Evolutionary conservation across 2,113 vertebrate species (phyloP), one percentile per base, ranked within the genome.

Genomic region (Sinocyclocheilus rhinocerous): DNA sequence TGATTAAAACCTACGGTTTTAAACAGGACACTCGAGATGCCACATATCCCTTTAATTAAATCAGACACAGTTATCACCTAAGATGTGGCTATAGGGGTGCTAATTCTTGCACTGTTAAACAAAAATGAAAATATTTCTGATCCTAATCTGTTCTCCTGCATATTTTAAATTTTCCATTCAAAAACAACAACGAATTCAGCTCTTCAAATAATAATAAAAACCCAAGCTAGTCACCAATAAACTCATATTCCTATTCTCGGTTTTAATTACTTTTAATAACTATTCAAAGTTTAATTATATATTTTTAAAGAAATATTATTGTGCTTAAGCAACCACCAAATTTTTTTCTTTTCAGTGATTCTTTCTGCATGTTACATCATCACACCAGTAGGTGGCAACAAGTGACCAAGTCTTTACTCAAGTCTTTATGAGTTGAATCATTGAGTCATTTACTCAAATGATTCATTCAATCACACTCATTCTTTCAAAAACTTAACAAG

Each of bases 41-140:
- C 77, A 26, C 59, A 13, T 69, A 57, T 76, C 95, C 95, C 95
- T 96, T 95, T 94, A 96, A 97, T 96, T 95, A 95, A 96, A 97
- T 96, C 94, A 95, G 94, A 95, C 12, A 96, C 93, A 91, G 93
- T 94, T 93, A 92, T 94, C 93, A 91, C 82, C 73, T 81, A 92
- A 90, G 87, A 86, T 84, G 75, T 81, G 76, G 90, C 89, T 90
- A 90, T 61, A 69, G 18, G 67, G 26, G 36, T 88, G 78, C 55
- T 87, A 83, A 24, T 55, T 84, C 45, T n/a, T 76, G 5, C 45
- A 76, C 24, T 26, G 61, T 67, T 13, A 67, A 69, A 50, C 29
- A 83, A 81, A 65, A 65, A 45, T 4, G 2, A 61, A 61, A 61
- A 26, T 33, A 76, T 77, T 55, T 55, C 55, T 9, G 22, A 42